Base-by-base conservation (phyloP, 2,113 vertebrate genomes). In the Rhea pennata region DNA sequence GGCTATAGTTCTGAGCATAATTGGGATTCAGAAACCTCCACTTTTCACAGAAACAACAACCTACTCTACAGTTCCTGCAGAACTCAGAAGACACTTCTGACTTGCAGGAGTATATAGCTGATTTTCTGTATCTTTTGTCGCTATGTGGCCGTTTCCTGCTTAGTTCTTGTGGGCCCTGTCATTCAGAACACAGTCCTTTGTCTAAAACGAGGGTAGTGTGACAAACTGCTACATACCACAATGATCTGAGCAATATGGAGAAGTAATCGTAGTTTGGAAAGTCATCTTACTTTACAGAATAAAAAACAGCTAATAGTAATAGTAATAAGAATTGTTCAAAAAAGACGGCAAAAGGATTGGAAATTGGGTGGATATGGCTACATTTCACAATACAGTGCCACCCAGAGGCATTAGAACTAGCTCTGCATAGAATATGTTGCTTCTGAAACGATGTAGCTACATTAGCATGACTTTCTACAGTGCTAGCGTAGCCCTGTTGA, bases 21-120 rank as follows among this genome's bases (percentile, higher is more conserved):
- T 7, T 31, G 12, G 29, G 15, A 10, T 70, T 93, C 40, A n/a
- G 36, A 27, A 94, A 36, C 7, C 19, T 7, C 19, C 66, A 40
- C 33, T 53, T 89, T 33, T 22, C 22, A 53, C 85, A n/a, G 71
- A n/a, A 75, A 21, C 20, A 74, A 17, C 39, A 10, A 23, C 8
- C 5, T 0, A 3, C 8, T 84, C 40, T 51, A 9, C 29, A 62
- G 64, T 42, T 40, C 31, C 17, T 42, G 54, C 26, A 44, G 56
- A 31, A 2, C 44, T 65, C 59, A 13, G 48, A 21, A 65, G 53
- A 14, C 19, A 5, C 11, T 79, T 12, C 3, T 4, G 50, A 31
- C 61, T 71, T 1, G 0, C 2, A 29, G 29, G 48, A 39, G 54
- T 9, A 12, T 56, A 31, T 42, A n/a, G 22, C 22, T 36, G 53